Evolutionary conservation across 1,140 invertebrate species (phyloP).

Genomic region (Diorhabda sublineata): DNA sequence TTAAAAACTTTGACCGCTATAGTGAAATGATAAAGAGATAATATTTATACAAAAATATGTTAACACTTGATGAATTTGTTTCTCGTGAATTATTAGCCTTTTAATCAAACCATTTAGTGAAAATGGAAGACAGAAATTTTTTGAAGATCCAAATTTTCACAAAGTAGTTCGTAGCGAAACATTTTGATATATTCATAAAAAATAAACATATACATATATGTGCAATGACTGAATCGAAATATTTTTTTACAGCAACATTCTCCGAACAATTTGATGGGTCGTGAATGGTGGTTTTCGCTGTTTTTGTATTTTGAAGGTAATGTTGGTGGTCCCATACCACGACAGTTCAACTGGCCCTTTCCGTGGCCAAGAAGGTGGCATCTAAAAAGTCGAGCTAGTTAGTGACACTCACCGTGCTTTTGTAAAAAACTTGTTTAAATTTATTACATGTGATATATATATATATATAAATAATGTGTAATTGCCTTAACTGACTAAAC

Average conservation of each 20-base stretch:
- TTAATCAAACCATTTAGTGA: too few relatives aligned
- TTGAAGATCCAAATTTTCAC: too few relatives aligned
- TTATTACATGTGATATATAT: conserved; percentile 7
- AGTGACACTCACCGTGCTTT: conserved; percentile 28
- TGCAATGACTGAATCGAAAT: background rate
- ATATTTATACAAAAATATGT: too few relatives aligned
- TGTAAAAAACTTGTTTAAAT: background rate
- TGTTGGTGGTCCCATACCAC: conserved; percentile 71
- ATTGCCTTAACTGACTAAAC: conserved; percentile 29
- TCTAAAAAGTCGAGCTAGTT: conserved; percentile 52
- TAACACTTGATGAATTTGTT: too few relatives aligned
- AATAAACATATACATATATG: too few relatives aligned
- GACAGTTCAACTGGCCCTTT: conserved; percentile 81
- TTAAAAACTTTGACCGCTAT: too few relatives aligned
- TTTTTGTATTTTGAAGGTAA: conserved; percentile 85
- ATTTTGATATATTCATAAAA: too few relatives aligned
- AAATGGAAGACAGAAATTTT: too few relatives aligned
- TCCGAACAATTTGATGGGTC: conserved; percentile 45
- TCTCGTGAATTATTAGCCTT: too few relatives aligned
- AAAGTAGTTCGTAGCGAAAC: too few relatives aligned
- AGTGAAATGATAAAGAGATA: too few relatives aligned
- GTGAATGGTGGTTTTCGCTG: conserved; percentile 80
- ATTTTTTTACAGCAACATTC: conserved; percentile 39
- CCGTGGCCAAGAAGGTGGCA: conserved; percentile 70
- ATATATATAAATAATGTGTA: conserved; percentile 27